Percentiles rank a stretch among this genome's conserved stretches.
Evolutionary conservation across 1,140 invertebrate species (phyloP).

Genomic region (Bombus pascuorum): DNA sequence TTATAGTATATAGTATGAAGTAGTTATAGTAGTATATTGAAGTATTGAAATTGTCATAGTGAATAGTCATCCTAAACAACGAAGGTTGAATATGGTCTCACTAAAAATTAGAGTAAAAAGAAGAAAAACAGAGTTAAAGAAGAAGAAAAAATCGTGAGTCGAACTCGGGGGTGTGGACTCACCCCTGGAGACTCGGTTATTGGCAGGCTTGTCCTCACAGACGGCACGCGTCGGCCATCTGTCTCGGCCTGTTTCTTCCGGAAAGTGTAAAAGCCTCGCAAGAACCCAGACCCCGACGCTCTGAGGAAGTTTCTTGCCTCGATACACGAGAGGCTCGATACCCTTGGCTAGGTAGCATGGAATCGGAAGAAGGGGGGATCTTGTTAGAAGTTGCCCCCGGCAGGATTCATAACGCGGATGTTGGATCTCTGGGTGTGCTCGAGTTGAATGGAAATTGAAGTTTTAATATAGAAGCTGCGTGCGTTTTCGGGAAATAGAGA

Average conservation of each 20-base stretch:
- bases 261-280: constrained; percentile 53
- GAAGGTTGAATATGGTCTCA: too few species aligned
- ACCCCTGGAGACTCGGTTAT: constrained; percentile 54
- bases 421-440: constrained; percentile 5
- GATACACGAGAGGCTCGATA: constrained; percentile 22
- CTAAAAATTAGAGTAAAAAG: too few species aligned
- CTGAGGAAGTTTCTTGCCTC: constrained; percentile 27
- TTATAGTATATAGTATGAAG: too few species aligned
- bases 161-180: background rate
- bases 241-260: constrained; percentile 61
- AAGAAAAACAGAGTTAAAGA: constrained; percentile 4
- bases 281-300: constrained; percentile 20
- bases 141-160: constrained; percentile 23
- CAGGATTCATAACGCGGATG: constrained; percentile 22
- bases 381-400: constrained; percentile 29
- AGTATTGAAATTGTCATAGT: too few species aligned
- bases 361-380: constrained; percentile 2
- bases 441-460: constrained; percentile 25
- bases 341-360: background rate
- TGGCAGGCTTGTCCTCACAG: constrained; percentile 67
- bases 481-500: background rate
- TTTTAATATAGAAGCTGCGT: constrained; percentile 19
- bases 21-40: too few species aligned
- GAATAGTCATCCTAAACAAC: too few species aligned
- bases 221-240: constrained; percentile 71